Base-by-base conservation (phyloP, 2,888 invertebrate genomes). In the Aphidius colemani region DNA sequence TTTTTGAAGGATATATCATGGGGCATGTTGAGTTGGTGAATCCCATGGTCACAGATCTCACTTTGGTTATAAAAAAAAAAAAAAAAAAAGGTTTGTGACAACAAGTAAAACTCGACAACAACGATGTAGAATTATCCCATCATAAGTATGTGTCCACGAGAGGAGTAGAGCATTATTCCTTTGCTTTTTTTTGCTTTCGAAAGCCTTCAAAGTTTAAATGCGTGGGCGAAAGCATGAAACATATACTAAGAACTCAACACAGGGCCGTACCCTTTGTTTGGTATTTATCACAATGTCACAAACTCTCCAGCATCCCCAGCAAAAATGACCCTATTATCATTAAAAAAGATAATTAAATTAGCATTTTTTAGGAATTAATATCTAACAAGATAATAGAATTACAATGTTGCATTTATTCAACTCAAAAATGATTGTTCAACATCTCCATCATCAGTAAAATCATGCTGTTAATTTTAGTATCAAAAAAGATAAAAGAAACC, bases 51-150 rank as follows among this genome's bases (percentile, higher is more conserved):
- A 30, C 30, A 5, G 30, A 30, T 30, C 30, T 30, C 45, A 46
- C 18, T 10, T 10, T 43, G 18, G 10, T 45, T 57, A 10, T 13
- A 44, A 7, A 11, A 39, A 18, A 7, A 10, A 8, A 10, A 51
- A 30, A 1, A 30, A 40, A 8, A 7, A 53, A 40, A n/a, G 7
- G 11, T n/a, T 53, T n/a, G 8, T 30, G 66, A 50, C 66, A 67
- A 66, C 62, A 60, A 59, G 65, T 58, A 61, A 40, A 63, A 59
- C 41, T 59, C 57, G 44, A 44, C 30, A 66, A 71, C 73, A 71
- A 74, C 74, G 72, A 72, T 70, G 72, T 70, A 69, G 73, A 75
- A 74, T 76, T 76, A 76, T 74, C 74, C 72, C 69, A 70, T 71
- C 72, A 66, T 67, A 71, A 67, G 70, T 70, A 30, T 30, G 61